Evolutionary conservation across 2,888 invertebrate genomes (phyloP).

Genomic region (Parnassius glacialis): DNA sequence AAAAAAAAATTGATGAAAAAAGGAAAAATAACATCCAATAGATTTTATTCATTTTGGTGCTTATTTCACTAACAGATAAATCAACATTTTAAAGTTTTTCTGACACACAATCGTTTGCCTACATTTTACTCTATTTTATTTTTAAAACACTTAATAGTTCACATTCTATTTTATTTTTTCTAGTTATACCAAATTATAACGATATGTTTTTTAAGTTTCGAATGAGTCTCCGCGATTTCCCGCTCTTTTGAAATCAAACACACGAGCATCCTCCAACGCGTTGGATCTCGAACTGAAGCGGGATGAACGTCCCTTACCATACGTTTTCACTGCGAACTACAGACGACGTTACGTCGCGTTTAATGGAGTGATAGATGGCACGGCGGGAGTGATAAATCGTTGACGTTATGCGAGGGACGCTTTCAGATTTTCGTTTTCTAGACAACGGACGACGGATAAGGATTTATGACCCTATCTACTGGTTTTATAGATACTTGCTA

Average conservation of each 20-base stretch:
- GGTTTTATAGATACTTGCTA: slow-evolving; percentile 20
- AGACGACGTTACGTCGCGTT: slow-evolving; percentile 26
- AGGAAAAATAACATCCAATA: slow-evolving; percentile 38
- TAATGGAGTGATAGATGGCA: slow-evolving; percentile 39
- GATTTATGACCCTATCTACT: slow-evolving; percentile 23
- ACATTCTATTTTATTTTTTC: slow-evolving; percentile 21
- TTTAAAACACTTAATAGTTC: slow-evolving; percentile 28
- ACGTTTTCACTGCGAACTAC: slow-evolving; percentile 15
- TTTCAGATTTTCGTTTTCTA: slow-evolving; percentile 27
- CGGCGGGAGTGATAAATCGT: slow-evolving; percentile 28
- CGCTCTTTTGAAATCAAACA: slow-evolving; percentile 35
- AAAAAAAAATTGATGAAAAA: slow-evolving; percentile 33
- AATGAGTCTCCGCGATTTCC: slow-evolving; percentile 39
- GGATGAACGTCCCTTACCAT: slow-evolving; percentile 25
- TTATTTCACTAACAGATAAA: background rate
- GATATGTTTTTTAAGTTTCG: slow-evolving; percentile 31
- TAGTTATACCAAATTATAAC: slow-evolving; percentile 18
- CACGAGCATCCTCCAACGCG: slow-evolving; percentile 36
- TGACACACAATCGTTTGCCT: background rate
- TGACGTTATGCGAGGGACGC: slow-evolving; percentile 26
- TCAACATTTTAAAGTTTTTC: background rate
- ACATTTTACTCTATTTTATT: slow-evolving; percentile 24
- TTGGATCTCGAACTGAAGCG: slow-evolving; percentile 37
- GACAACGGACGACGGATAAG: slow-evolving; percentile 26
- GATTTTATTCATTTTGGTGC: slow-evolving; percentile 47